Conservation (phyloP, 2,888 invertebrate genomes). For the Pseudanteris insignis region DNA sequence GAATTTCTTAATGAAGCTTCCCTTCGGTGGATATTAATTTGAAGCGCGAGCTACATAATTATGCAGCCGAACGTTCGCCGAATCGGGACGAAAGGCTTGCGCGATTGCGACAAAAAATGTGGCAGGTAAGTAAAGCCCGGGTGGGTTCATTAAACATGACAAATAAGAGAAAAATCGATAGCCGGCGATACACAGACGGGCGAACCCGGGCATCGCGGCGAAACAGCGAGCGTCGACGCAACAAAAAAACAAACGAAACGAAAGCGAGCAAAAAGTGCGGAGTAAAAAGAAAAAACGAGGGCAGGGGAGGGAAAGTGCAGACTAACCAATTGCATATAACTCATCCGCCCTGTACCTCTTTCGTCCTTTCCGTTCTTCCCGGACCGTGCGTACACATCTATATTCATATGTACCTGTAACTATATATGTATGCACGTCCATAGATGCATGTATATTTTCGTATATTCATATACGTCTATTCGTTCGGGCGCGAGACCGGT, state of each 20-base stretch:
- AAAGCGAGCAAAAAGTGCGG: conserved; percentile 28
- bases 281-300: conserved; percentile 24
- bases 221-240: conserved; percentile 22
- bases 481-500: conserved; percentile 46
- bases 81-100: too few relatives aligned
- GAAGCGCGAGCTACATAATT: conserved; percentile 5
- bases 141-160: conserved; percentile 32
- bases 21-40: conserved; percentile 7
- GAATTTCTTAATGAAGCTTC: too few relatives aligned
- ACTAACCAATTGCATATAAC: conserved; percentile 63
- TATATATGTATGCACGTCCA: conserved; percentile 5
- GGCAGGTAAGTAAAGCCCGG: conserved; percentile 34
- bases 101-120: too few relatives aligned
- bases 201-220: conserved; percentile 14
- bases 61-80: too few relatives aligned
- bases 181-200: conserved; percentile 28
- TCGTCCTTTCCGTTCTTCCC: conserved; percentile 48
- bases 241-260: conserved; percentile 13
- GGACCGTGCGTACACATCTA: conserved; percentile 45
- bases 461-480: conserved; percentile 42
- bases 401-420: conserved; percentile 44
- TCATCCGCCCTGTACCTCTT: conserved; percentile 52
- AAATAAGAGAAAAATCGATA: conserved; percentile 41
- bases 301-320: conserved; percentile 53
- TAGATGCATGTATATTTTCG: conserved; percentile 5